phyloP scores from a whole-genome alignment of 2,888 invertebrate species.

The Peribatodes rhomboidaria region DNA sequence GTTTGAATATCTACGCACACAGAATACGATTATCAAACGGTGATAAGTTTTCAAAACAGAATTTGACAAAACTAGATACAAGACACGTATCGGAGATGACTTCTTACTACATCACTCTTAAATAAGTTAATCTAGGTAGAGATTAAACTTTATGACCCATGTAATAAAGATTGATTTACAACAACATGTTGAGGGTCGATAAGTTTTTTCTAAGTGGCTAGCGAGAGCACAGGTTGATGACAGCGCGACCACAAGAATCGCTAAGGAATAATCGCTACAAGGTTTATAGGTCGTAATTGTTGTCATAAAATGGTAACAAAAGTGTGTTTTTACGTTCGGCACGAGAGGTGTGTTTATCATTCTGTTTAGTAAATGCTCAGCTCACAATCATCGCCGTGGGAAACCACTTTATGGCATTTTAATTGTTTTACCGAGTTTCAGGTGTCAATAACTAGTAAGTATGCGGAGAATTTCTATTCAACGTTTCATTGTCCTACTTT shows the following conservation, averaged over 20 bases:
- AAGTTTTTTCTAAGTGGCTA: slow-evolving; percentile 62
- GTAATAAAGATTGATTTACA: slow-evolving; percentile 63
- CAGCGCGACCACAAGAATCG: slow-evolving; percentile 81
- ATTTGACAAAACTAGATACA: slow-evolving; percentile 62
- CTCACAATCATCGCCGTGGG: slow-evolving; percentile 78
- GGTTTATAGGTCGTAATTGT: slow-evolving; percentile 86
- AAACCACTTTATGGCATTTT: slow-evolving; percentile 77
- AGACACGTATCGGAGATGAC: slow-evolving; percentile 51
- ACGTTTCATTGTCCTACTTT: slow-evolving; percentile 33
- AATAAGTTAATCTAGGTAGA: too few relatives aligned
- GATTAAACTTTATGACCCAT: slow-evolving; percentile 55
- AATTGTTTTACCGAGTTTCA: slow-evolving; percentile 73
- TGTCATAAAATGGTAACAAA: slow-evolving; percentile 86
- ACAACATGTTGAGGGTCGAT: slow-evolving; percentile 49
- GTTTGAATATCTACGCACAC: slow-evolving; percentile 51
- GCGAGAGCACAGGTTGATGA: slow-evolving; percentile 68
- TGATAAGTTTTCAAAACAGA: slow-evolving; percentile 65
- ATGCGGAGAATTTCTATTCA: slow-evolving; percentile 57
- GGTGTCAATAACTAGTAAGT: slow-evolving; percentile 56
- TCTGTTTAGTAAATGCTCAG: slow-evolving; percentile 72
- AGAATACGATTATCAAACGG: slow-evolving; percentile 52
- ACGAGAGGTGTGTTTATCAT: slow-evolving; percentile 83
- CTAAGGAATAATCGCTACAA: slow-evolving; percentile 83
- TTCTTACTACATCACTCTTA: slow-evolving; percentile 42
- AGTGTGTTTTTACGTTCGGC: slow-evolving; percentile 83